Conservation (phyloP, 1,140 invertebrate genomes). For the Drosophila leontia region DNA sequence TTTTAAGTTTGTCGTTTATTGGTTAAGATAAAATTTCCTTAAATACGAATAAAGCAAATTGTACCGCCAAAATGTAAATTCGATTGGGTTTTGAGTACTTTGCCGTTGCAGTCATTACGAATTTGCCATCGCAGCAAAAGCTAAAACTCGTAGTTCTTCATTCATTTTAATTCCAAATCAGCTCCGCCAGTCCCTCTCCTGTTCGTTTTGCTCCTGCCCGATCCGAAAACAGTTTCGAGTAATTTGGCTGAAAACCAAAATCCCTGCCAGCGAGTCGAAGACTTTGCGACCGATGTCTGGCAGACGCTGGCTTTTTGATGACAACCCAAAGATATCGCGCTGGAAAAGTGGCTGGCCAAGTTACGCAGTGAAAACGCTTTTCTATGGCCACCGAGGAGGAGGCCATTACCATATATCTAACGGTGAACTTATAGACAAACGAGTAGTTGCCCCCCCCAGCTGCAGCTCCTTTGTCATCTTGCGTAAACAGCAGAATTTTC, state of each 20-base stretch:
- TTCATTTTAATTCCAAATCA: constrained; percentile 74
- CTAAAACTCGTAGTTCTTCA: constrained; percentile 48
- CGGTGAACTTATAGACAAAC: constrained; percentile 55
- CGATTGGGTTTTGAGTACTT: constrained; percentile 21
- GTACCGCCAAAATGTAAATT: constrained; percentile 32
- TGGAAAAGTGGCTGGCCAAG: constrained; percentile 55
- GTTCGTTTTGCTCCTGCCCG: background rate
- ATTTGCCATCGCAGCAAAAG: constrained; percentile 66
- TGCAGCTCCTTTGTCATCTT: constrained; percentile 68
- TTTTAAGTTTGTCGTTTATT: background rate
- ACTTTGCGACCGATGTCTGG: constrained; percentile 29
- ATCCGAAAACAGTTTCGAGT: constrained; percentile 47
- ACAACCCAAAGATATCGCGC: constrained; percentile 71
- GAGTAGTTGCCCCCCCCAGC: constrained; percentile 28
- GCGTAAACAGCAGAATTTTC: constrained; percentile 62
- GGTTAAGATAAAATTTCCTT: background rate
- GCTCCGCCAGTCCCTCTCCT: constrained; percentile 16
- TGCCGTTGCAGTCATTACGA: constrained; percentile 57
- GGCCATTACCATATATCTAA: constrained; percentile 76
- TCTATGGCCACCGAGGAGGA: constrained; percentile 52
- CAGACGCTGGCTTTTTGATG: constrained; percentile 74
- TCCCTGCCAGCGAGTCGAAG: background rate
- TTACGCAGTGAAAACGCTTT: constrained; percentile 65
- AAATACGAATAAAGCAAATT: constrained; percentile 12
- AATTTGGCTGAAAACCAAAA: constrained; percentile 76